Conservation (phyloP, 2,888 invertebrate species). For the Dasypogon diadema region DNA sequence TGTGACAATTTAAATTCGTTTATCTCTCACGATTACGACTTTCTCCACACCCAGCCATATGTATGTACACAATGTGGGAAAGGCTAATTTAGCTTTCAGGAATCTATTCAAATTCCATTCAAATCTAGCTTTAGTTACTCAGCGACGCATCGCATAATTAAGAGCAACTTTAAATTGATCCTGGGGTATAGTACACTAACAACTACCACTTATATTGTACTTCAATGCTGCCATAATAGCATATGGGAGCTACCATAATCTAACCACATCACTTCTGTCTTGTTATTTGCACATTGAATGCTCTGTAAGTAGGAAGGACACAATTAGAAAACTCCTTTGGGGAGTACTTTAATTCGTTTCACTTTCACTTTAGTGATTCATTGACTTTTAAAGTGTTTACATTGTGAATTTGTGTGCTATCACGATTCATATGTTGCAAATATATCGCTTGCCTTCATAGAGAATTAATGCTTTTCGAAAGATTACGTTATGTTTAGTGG, state of each 20-base stretch:
- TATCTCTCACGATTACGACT: no score
- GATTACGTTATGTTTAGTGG: constrained; percentile 15
- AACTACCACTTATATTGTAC: neutral
- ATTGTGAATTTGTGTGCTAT: constrained; percentile 10
- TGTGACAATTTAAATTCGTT: no score
- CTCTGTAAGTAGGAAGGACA: constrained; percentile 10
- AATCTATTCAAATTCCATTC: constrained; percentile 29
- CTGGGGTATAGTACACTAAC: neutral
- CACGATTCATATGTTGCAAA: constrained; percentile 14
- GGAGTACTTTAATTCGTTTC: neutral
- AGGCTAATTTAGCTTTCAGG: constrained; percentile 10
- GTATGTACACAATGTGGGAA: neutral
- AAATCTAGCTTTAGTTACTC: constrained; percentile 24
- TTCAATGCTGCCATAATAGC: neutral
- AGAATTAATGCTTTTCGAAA: neutral
- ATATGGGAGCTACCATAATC: neutral
- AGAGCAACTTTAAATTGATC: constrained; percentile 35
- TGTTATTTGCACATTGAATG: neutral
- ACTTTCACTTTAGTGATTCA: constrained; percentile 17
- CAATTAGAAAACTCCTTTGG: neutral
- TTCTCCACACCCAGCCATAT: no score
- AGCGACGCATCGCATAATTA: constrained; percentile 25
- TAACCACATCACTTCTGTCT: neutral
- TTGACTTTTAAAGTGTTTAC: constrained; percentile 26
- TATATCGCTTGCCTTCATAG: neutral